A percentile compares a stretch with the other conserved stretches of the same genome.
These are phyloP conservation scores for Charanyca ferruginea DNA, from an alignment of 2,888 invertebrate genomes.

Conservation along the genomic window DNA sequence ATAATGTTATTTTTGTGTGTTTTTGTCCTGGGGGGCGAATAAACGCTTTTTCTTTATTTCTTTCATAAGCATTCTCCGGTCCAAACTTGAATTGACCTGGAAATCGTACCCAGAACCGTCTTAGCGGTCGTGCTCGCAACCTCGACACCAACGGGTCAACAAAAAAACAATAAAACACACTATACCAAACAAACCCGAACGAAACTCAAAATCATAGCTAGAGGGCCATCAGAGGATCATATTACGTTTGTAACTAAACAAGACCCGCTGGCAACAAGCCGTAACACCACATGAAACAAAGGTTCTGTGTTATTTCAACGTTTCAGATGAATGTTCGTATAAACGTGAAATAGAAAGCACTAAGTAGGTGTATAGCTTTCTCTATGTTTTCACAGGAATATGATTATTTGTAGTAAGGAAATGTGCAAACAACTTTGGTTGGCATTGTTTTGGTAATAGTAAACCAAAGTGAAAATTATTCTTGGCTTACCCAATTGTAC, in stretches of 20 bases:
- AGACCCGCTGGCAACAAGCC: conserved; percentile 7
- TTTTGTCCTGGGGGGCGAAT: too few species aligned
- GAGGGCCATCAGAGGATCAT: not conserved
- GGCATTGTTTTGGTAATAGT: conserved; percentile 8
- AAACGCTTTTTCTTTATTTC: too few species aligned
- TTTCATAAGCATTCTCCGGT: too few species aligned
- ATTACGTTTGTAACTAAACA: conserved; percentile 2
- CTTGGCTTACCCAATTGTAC: not conserved
- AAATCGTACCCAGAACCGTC: too few species aligned
- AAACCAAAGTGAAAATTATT: conserved; percentile 2
- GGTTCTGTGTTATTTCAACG: conserved; percentile 10
- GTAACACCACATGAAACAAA: conserved; percentile 23
- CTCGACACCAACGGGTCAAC: too few species aligned
- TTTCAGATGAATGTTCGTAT: not conserved
- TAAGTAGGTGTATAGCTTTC: not conserved
- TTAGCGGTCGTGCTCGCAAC: too few species aligned
- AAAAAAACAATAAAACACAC: not conserved
- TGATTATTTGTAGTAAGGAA: conserved; percentile 8
- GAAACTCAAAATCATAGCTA: not conserved
- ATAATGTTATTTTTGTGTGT: too few species aligned
- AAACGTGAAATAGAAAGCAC: conserved; percentile 22
- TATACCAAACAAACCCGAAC: not conserved
- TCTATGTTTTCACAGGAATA: conserved; percentile 16
- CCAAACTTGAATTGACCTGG: too few species aligned
- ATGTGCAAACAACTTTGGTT: not conserved